Conservation (phyloP, 2,888 invertebrate genomes). For the Norana najaformis region DNA sequence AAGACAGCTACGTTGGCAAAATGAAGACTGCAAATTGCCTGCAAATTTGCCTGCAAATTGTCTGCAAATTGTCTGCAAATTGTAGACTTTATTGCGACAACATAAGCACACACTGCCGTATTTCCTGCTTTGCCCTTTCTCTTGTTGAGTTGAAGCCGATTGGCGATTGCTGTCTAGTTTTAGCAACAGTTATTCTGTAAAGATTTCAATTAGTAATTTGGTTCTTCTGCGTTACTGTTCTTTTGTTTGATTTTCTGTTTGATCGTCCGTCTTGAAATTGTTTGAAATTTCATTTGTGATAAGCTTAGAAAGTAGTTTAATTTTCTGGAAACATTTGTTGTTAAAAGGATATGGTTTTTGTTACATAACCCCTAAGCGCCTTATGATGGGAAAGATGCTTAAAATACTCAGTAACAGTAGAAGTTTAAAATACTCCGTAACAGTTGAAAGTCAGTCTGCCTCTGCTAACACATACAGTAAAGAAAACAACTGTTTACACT, state of each 20-base stretch:
- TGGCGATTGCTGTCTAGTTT: background rate
- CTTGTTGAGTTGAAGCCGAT: background rate
- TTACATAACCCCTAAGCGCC: background rate
- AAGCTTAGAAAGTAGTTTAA: background rate
- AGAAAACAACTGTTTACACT: too few relatives aligned
- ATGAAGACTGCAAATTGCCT: background rate
- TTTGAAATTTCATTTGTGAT: constrained; percentile 13
- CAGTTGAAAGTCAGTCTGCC: background rate
- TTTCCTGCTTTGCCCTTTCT: background rate
- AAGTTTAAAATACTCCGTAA: background rate
- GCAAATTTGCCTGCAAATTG: background rate
- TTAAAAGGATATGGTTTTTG: background rate
- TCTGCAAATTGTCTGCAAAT: background rate
- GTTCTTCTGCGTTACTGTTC: too few relatives aligned
- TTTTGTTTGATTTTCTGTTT: background rate
- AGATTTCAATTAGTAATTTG: background rate
- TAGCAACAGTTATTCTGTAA: constrained; percentile 1
- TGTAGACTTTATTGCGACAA: background rate
- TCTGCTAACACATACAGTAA: background rate
- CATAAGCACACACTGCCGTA: background rate
- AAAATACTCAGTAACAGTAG: background rate
- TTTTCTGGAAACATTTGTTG: background rate
- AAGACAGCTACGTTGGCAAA: background rate
- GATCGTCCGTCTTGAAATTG: background rate
- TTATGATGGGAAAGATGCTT: background rate